These are phyloP conservation scores for Oreotrochilus melanogaster DNA, from an alignment of 2,113 vertebrate genomes.

Conservation along the genomic window DNA sequence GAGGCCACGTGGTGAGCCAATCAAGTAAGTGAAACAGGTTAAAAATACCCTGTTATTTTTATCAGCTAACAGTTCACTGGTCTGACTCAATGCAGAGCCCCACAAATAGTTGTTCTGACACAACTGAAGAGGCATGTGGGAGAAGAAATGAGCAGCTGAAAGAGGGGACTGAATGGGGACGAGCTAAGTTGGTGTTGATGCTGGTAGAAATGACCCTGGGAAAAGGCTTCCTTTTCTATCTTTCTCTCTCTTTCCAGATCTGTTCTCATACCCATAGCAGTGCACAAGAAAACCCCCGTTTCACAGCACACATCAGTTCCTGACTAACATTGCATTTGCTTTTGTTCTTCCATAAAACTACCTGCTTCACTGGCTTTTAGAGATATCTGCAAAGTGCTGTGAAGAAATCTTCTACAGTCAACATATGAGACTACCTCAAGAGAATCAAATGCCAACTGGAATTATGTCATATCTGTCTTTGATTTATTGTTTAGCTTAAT, in stretches of 20 bases:
- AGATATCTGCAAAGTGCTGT: background rate
- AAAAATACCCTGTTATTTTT: background rate
- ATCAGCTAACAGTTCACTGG: background rate
- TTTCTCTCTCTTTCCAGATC: background rate
- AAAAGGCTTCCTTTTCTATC: background rate
- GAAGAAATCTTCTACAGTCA: background rate
- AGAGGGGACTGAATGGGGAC: background rate
- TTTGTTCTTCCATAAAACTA: background rate
- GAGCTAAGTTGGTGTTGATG: background rate
- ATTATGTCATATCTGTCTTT: background rate
- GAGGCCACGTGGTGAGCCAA: background rate
- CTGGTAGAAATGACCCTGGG: background rate
- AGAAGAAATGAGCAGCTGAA: background rate
- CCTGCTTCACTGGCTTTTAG: background rate
- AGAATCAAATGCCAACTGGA: constrained; percentile 14
- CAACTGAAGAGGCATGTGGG: background rate
- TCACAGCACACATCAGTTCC: background rate
- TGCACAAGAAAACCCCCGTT: background rate
- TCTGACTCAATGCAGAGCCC: background rate
- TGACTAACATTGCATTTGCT: background rate
- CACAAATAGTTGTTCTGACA: background rate
- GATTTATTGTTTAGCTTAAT: background rate
- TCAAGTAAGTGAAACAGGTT: background rate
- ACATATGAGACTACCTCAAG: background rate
- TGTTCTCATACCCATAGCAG: background rate